Evolutionary conservation across 2,888 invertebrate genomes (phyloP).

Genomic region (Morpho deidamia): DNA sequence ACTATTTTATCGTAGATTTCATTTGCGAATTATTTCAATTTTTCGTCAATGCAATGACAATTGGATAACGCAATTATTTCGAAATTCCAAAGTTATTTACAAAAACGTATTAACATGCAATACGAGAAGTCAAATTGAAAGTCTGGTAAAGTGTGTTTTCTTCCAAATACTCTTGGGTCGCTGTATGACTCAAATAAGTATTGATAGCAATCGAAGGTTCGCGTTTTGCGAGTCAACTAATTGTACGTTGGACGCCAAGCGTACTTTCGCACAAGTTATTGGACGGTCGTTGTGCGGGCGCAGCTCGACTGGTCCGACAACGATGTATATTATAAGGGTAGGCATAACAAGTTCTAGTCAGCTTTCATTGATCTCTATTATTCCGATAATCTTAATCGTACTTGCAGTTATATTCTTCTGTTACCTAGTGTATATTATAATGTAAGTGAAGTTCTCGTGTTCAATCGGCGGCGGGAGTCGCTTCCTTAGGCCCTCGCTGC

Average conservation of each 20-base stretch:
- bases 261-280: conserved; percentile 43
- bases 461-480: conserved; percentile 34
- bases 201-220: conserved; percentile 4
- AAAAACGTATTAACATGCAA: too few relatives aligned
- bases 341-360: conserved; percentile 71
- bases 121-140: too few relatives aligned
- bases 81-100: too few relatives aligned
- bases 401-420: conserved; percentile 56
- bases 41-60: too few relatives aligned
- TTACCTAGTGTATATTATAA: conserved; percentile 49
- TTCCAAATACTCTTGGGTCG: too few relatives aligned
- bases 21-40: too few relatives aligned
- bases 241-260: conserved; percentile 23
- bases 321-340: conserved; percentile 50
- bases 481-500: neutral
- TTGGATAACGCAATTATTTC: too few relatives aligned
- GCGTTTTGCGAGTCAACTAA: conserved; percentile 22
- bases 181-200: too few relatives aligned
- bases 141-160: too few relatives aligned
- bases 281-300: conserved; percentile 6
- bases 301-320: conserved; percentile 21
- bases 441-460: conserved; percentile 58
- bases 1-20: too few relatives aligned
- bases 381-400: conserved; percentile 58
- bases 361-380: conserved; percentile 74